phyloP scores from a whole-genome alignment of 2,113 vertebrate species.

The Notarius lentiginosus region DNA sequence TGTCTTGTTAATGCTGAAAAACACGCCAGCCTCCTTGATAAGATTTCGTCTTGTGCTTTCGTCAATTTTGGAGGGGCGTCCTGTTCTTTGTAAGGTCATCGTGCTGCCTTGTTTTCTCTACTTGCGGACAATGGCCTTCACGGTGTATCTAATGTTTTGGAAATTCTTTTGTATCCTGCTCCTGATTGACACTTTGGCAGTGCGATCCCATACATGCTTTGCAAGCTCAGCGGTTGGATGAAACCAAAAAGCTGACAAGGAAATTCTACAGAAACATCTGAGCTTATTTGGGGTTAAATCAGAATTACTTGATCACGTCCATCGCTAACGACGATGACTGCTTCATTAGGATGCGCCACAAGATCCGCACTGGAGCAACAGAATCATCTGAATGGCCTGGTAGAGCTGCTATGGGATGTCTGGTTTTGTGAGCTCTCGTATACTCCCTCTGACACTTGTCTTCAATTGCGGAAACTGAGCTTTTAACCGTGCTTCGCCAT shows the following conservation, averaged over 20 bases:
- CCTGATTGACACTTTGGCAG: not conserved
- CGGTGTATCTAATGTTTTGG: not conserved
- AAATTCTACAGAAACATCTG: not conserved
- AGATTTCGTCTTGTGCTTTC: not conserved
- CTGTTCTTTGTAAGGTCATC: not conserved
- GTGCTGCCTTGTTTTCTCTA: not conserved
- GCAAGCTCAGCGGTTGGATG: not conserved
- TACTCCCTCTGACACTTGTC: no score
- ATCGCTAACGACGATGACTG: no score
- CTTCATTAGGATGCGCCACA: no score
- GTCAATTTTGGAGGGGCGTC: not conserved
- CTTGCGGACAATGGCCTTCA: no score
- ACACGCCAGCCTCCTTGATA: not conserved
- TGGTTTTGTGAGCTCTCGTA: no score
- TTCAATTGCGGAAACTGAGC: no score
- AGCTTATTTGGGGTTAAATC: not conserved
- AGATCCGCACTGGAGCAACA: no score
- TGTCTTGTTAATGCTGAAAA: not conserved
- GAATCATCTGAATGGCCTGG: no score
- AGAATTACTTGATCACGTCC: not conserved
- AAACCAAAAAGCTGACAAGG: not conserved
- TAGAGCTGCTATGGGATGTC: no score
- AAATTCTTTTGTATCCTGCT: not conserved
- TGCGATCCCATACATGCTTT: not conserved
- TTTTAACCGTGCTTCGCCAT: no score